Conservation (phyloP, 2,888 invertebrate species). For the Fragum sueziense region DNA sequence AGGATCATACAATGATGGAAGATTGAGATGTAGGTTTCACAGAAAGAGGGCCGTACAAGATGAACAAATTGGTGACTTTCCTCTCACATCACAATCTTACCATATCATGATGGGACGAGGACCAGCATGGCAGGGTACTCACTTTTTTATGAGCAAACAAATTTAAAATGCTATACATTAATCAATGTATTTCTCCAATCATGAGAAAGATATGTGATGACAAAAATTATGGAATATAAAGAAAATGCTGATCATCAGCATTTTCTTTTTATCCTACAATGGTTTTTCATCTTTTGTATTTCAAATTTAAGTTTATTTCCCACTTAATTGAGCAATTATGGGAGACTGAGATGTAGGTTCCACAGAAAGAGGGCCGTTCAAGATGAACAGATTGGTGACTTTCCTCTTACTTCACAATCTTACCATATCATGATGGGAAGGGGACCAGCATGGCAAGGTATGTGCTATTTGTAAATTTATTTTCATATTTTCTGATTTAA, state of each 20-base stretch:
- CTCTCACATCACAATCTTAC: slow-evolving; percentile 61
- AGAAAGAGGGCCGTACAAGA: slow-evolving; percentile 52
- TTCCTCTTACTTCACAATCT: slow-evolving; percentile 60
- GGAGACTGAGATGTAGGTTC: slow-evolving; percentile 73
- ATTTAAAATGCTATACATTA: too few relatives aligned
- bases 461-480: too few relatives aligned
- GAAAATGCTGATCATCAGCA: not conserved
- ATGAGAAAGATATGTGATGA: not conserved
- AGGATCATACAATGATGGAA: slow-evolving; percentile 70
- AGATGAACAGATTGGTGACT: slow-evolving; percentile 55
- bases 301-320: too few relatives aligned
- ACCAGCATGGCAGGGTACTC: slow-evolving; percentile 50
- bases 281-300: not conserved
- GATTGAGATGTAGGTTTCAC: slow-evolving; percentile 71
- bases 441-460: slow-evolving; percentile 63
- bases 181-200: too few relatives aligned
- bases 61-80: slow-evolving; percentile 53
- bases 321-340: too few relatives aligned
- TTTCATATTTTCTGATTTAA: too few relatives aligned
- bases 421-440: slow-evolving; percentile 74
- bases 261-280: not conserved
- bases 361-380: slow-evolving; percentile 48
- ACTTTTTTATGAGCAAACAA: not conserved
- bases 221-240: not conserved
- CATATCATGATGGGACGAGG: slow-evolving; percentile 76